These are phyloP conservation scores for Athalia circularis DNA, from an alignment of 2,888 invertebrate genomes.

Conservation along the genomic window DNA sequence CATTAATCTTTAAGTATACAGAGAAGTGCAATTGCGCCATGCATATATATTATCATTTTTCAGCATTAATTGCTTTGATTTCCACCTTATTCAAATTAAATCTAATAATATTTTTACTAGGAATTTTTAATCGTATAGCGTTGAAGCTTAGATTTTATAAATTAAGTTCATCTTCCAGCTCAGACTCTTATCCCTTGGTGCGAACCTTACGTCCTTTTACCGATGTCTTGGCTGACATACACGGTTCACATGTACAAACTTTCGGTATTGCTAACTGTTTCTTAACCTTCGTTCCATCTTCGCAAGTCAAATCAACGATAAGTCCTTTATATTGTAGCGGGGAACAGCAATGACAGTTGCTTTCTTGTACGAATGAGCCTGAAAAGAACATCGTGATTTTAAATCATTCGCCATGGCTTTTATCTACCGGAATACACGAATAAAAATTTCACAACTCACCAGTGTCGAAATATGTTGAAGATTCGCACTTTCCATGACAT, in stretches of 20 bases:
- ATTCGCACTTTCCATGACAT: conserved; percentile 83
- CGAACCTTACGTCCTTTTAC: conserved; percentile 46
- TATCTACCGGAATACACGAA: background rate
- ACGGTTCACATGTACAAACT: conserved; percentile 70
- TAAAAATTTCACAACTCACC: conserved; percentile 74
- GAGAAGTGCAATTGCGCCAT: no score
- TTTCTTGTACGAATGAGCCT: conserved; percentile 64
- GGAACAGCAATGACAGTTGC: conserved; percentile 68
- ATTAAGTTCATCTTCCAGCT: background rate
- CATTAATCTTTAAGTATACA: no score
- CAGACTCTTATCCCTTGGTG: conserved; percentile 34
- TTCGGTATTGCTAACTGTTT: conserved; percentile 67
- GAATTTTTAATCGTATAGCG: no score
- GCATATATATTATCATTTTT: no score
- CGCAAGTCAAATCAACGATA: conserved; percentile 73
- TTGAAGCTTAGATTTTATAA: no score
- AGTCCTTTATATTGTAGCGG: conserved; percentile 68
- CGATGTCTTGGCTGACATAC: conserved; percentile 51
- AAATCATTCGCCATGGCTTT: background rate
- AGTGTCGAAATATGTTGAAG: conserved; percentile 82
- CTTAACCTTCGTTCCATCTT: conserved; percentile 70
- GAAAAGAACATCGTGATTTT: conserved; percentile 32
- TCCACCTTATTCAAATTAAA: no score
- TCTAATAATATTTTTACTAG: no score
- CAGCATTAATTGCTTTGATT: no score